Base-by-base conservation (phyloP, 2,113 vertebrate species). In the Stegostoma tigrinum region DNA sequence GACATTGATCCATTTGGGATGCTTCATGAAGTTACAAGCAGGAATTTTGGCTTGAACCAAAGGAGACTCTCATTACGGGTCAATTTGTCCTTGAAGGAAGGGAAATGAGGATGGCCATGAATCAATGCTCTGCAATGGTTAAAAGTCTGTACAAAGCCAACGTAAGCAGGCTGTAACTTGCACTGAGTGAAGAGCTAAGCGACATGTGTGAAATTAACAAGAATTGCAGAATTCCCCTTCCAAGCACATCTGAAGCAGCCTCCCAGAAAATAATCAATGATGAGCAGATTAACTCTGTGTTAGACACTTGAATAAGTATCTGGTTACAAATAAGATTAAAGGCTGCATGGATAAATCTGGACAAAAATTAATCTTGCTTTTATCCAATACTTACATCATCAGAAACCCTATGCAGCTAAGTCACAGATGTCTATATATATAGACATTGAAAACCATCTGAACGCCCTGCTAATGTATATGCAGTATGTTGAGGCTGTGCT, bases 201-300 rank as follows among this genome's bases (percentile, higher is more conserved):
- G 66, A 66, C 34, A 93, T 61, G 17, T 23, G 23, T 34, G 38
- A 91, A 91, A 91, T 17, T 64, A 66, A 66, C 61, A 64, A 93
- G 61, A 38, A 21, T 93, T 67, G 89, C 89, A 66, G 30, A 38
- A 66, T 66, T 93, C 61, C 64, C 89, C 61, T 38, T 93, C 34
- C 34, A 95, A 96, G 78, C 55, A 96, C 8, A 93, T 96, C 96
- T 91, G 95, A 96, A 96, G 96, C 66, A 90, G 93, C 93, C 96
- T 96, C 95, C n/a, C 34, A 96, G 95, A 96, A 96, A 95, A 96
- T 96, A 96, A 89, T 96, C 96, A 96, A 97, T 97, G 97, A 97
- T 97, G 95, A 95, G 96, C 95, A 66, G 34, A 66, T 61, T 91
- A 64, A 91, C 30, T 91, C 87, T 17, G 21, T 61, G 42, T 83